These are phyloP conservation scores for Spilarctia lutea DNA, from an alignment of 2,888 invertebrate genomes.

Conservation along the genomic window DNA sequence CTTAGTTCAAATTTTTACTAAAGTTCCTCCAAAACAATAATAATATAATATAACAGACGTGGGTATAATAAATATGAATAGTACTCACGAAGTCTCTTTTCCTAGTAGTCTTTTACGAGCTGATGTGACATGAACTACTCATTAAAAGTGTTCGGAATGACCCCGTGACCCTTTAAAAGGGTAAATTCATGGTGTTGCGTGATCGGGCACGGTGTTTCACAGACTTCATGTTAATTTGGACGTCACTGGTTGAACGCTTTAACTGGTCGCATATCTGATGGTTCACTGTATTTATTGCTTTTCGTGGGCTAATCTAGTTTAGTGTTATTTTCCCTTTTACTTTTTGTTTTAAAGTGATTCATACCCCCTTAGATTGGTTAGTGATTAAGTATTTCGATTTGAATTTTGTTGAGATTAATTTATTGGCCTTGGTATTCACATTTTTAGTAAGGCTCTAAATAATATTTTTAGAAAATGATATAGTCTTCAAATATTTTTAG, in stretches of 20 bases:
- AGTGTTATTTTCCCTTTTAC: conserved; percentile 1
- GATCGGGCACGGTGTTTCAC: conserved; percentile 42
- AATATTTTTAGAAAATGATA: neutral
- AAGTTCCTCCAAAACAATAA: neutral
- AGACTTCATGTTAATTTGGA: conserved; percentile 43
- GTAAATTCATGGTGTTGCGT: conserved; percentile 41
- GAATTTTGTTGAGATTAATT: neutral
- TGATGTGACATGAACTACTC: conserved; percentile 11
- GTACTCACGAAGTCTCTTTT: neutral
- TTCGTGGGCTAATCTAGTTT: conserved; percentile 14
- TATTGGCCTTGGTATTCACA: neutral
- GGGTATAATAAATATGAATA: neutral
- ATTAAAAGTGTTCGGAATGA: conserved; percentile 23
- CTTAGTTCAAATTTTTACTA: neutral
- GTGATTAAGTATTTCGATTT: neutral
- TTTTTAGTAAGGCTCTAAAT: neutral
- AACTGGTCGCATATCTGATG: conserved; percentile 25
- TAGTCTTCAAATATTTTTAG: too few species aligned
- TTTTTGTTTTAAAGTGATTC: neutral
- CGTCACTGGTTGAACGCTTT: conserved; percentile 16
- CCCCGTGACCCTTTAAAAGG: conserved; percentile 35
- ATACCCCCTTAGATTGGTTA: neutral
- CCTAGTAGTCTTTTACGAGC: conserved; percentile 12
- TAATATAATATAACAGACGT: neutral
- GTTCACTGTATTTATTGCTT: conserved; percentile 20